Percentiles rank a stretch among this genome's conserved stretches.
Conservation (phyloP, 2,888 invertebrate species). For the Orthosia cruda region DNA sequence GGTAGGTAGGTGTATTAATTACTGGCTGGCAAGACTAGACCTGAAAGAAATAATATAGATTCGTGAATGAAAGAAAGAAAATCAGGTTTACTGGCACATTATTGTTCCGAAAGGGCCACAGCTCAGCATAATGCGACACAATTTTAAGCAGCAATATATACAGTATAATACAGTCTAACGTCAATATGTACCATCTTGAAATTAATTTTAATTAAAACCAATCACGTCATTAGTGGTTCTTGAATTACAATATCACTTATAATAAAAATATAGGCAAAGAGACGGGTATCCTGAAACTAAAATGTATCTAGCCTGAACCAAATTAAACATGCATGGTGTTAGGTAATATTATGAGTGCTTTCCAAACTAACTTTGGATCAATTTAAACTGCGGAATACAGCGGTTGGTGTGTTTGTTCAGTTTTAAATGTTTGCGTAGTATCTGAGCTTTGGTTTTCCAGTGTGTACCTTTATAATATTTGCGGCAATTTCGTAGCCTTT, state of each 20-base stretch:
- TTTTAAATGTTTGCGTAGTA: not conserved
- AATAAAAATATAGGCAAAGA: too few species aligned
- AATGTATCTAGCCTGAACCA: not conserved
- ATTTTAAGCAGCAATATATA: too few species aligned
- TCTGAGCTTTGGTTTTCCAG: not conserved
- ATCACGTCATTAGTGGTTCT: not conserved
- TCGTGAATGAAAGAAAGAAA: too few species aligned
- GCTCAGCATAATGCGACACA: too few species aligned
- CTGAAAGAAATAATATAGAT: too few species aligned
- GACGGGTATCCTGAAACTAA: conserved; percentile 3
- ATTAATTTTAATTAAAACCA: too few species aligned
- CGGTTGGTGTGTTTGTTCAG: conserved; percentile 6
- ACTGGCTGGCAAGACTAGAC: not conserved
- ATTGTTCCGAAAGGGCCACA: too few species aligned
- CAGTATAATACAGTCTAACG: too few species aligned
- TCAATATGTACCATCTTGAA: too few species aligned
- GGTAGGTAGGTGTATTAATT: not conserved
- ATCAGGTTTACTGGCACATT: too few species aligned
- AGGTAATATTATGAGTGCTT: not conserved
- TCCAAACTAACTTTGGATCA: conserved; percentile 1
- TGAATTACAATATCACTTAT: not conserved
- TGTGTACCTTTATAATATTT: conserved; percentile 1
- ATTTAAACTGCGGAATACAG: not conserved
- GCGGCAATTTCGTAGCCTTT: not conserved
- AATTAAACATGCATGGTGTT: not conserved